These are phyloP conservation scores for Homarus gammarus DNA, from an alignment of 2,888 invertebrate species.

Conservation along the genomic window DNA sequence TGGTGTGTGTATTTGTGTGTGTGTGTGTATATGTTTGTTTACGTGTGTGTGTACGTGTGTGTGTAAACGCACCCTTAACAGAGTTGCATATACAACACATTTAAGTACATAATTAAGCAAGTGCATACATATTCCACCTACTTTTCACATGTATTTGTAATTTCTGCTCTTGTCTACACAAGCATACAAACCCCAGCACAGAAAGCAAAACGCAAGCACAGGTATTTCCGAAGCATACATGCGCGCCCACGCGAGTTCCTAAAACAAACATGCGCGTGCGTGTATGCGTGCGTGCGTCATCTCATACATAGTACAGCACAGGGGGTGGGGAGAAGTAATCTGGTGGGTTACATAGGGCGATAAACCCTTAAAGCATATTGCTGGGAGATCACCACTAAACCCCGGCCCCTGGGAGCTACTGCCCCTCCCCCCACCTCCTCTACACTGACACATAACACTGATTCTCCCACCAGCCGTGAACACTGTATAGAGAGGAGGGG, in stretches of 20 bases:
- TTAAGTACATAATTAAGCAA: too few relatives aligned
- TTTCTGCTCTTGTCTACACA: too few relatives aligned
- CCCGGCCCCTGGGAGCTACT: neutral
- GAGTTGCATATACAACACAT: too few relatives aligned
- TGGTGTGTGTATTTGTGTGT: neutral
- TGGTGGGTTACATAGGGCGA: constrained; percentile 31
- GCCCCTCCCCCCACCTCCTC: neutral
- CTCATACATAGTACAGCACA: constrained; percentile 37
- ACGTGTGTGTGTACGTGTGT: neutral
- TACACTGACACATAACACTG: neutral
- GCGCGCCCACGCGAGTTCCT: too few relatives aligned
- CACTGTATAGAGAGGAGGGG: neutral
- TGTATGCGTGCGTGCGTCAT: constrained; percentile 1
- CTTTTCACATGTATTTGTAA: too few relatives aligned
- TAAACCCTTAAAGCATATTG: constrained; percentile 32
- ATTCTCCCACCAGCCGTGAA: neutral
- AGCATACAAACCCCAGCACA: too few relatives aligned
- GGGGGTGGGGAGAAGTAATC: too few relatives aligned
- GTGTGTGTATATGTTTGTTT: neutral
- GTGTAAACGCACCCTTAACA: too few relatives aligned
- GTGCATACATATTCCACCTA: too few relatives aligned
- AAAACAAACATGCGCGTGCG: constrained; percentile 1
- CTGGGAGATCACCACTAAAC: constrained; percentile 27
- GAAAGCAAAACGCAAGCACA: too few relatives aligned
- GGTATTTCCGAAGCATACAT: too few relatives aligned